These are phyloP conservation scores for Teleogryllus oceanicus DNA, from an alignment of 2,888 invertebrate species.

Conservation along the genomic window DNA sequence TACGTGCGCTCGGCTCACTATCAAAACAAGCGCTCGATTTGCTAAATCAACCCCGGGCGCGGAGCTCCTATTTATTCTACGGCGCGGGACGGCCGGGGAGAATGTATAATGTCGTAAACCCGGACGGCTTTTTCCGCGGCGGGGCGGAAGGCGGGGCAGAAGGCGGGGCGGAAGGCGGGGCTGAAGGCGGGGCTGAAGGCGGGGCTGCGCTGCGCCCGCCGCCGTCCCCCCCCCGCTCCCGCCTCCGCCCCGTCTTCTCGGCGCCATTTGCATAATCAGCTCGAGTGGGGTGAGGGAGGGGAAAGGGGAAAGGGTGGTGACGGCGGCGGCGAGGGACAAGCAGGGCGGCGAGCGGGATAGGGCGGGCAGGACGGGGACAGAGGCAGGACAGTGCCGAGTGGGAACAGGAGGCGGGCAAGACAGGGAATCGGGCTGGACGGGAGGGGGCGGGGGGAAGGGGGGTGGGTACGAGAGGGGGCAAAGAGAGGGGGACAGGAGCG, in stretches of 20 bases:
- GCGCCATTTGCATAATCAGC: conserved; percentile 4
- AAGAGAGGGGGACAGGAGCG: too few relatives aligned
- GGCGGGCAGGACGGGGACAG: too few relatives aligned
- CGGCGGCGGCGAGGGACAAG: too few relatives aligned
- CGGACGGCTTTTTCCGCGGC: conserved; percentile 3
- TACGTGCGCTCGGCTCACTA: conserved; percentile 53
- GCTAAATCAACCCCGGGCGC: conserved; percentile 48
- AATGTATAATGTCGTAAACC: conserved; percentile 22
- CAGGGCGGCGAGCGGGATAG: too few relatives aligned
- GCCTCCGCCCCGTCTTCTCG: neutral
- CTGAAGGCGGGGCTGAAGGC: neutral
- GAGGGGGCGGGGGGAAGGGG: too few relatives aligned
- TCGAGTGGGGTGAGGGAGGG: neutral
- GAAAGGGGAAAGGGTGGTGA: too few relatives aligned
- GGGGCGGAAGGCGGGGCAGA: too few relatives aligned
- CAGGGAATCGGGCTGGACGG: too few relatives aligned
- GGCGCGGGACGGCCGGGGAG: conserved; percentile 6
- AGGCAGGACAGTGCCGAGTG: too few relatives aligned
- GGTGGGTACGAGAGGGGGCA: too few relatives aligned
- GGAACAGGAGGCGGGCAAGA: too few relatives aligned
- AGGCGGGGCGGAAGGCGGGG: neutral
- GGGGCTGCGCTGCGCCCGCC: too few relatives aligned
- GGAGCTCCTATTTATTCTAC: conserved; percentile 20
- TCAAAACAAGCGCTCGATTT: conserved; percentile 54
- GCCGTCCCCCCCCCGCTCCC: neutral